Conservation (phyloP, 2,797 vertebrate genomes). For the Megaceryle alcyon region DNA sequence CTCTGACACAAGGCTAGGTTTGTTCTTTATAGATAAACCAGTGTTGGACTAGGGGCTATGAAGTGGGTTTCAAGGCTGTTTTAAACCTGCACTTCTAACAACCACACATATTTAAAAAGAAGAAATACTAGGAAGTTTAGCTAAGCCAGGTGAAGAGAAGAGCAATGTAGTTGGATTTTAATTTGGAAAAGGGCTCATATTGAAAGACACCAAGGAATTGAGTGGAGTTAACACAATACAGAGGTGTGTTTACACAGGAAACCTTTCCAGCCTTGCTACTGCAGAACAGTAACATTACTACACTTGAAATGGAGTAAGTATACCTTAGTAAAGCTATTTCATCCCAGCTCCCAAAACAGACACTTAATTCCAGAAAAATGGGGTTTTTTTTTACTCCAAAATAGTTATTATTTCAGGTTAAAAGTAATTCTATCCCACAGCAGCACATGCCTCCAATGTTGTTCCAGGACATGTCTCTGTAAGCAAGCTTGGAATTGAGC, state of each 20-base stretch:
- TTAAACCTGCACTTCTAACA: slow-evolving; percentile 23
- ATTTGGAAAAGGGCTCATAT: background rate
- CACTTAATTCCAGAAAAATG: background rate
- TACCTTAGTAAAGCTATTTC: background rate
- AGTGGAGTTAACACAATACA: background rate
- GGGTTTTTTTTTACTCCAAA: background rate
- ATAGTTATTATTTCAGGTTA: background rate
- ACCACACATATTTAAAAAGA: background rate
- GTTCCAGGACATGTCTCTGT: background rate
- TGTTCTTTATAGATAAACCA: slow-evolving; percentile 8
- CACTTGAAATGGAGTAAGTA: background rate
- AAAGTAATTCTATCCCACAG: background rate
- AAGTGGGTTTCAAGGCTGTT: slow-evolving; percentile 11
- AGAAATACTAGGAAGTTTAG: background rate
- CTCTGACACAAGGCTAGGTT: background rate
- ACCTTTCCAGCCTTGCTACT: background rate
- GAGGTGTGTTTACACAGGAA: background rate
- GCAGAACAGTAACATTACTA: background rate
- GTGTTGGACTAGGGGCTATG: background rate
- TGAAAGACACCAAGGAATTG: background rate
- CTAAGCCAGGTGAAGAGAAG: background rate
- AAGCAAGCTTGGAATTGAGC: background rate
- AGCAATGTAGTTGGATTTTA: background rate
- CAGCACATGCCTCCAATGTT: fast-evolving
- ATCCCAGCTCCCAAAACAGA: background rate